phyloP scores from a whole-genome alignment of 2,888 invertebrate genomes.

The Archips xylosteana region DNA sequence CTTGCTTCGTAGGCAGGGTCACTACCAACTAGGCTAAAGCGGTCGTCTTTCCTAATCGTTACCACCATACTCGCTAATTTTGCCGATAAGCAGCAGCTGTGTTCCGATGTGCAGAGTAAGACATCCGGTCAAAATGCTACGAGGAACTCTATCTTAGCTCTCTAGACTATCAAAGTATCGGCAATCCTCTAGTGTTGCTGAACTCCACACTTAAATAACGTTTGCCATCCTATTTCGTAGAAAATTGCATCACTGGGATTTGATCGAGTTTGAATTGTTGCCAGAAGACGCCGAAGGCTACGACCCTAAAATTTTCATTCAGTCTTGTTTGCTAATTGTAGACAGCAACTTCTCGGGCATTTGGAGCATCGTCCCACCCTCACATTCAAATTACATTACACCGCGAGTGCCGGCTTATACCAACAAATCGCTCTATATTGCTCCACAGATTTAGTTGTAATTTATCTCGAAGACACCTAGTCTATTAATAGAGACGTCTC shows the following conservation, averaged over 20 bases:
- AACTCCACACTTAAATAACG: no score
- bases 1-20: no score
- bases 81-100: no score
- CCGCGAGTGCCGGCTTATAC: background rate
- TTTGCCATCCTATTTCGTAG: background rate
- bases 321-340: background rate
- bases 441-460: conserved; percentile 28
- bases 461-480: conserved; percentile 26
- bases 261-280: background rate
- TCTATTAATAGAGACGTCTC: conserved; percentile 33
- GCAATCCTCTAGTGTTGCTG: no score
- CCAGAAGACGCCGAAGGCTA: background rate
- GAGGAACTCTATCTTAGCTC: no score
- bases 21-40: no score
- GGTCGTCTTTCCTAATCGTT: no score
- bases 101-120: no score
- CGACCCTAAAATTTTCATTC: background rate
- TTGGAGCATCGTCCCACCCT: background rate
- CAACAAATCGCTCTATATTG: background rate
- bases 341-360: background rate
- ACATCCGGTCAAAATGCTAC: no score
- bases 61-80: no score
- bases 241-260: background rate
- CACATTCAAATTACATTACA: background rate
- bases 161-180: no score